Conservation (phyloP, 2,113 vertebrate species). For the Furnarius figulus region DNA sequence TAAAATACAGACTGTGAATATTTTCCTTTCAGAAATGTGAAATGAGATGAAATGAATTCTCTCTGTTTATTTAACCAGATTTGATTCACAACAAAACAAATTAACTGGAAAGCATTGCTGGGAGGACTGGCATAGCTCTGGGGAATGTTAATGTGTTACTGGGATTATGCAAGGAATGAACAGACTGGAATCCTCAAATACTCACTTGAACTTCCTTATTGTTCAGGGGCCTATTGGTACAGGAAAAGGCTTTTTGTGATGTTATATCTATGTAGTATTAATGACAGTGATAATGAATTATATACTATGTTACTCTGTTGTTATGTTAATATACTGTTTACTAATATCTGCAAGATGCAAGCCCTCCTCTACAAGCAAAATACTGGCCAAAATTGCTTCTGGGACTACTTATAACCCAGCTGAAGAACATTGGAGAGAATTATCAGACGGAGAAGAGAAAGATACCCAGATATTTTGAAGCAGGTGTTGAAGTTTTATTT, state of each 20-base stretch:
- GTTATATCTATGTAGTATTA: background rate
- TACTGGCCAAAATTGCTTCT: background rate
- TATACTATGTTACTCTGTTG: background rate
- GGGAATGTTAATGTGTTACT: background rate
- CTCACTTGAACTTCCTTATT: background rate
- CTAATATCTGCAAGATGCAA: background rate
- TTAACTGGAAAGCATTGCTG: background rate
- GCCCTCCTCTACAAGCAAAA: background rate
- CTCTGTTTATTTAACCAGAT: background rate
- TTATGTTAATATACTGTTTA: background rate
- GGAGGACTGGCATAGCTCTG: background rate
- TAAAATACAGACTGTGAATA: background rate
- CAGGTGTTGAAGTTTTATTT: background rate
- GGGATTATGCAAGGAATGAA: background rate
- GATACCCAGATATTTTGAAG: background rate
- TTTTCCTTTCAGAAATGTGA: background rate
- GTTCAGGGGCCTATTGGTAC: background rate
- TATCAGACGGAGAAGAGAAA: background rate
- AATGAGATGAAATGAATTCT: background rate
- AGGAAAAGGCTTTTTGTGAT: background rate
- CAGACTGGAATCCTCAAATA: background rate
- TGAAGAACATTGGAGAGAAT: accelerated
- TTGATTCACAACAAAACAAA: background rate
- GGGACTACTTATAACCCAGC: background rate
- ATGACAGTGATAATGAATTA: background rate